Base-by-base conservation (phyloP, 2,888 invertebrate genomes). In the Argynnis bischoffii region DNA sequence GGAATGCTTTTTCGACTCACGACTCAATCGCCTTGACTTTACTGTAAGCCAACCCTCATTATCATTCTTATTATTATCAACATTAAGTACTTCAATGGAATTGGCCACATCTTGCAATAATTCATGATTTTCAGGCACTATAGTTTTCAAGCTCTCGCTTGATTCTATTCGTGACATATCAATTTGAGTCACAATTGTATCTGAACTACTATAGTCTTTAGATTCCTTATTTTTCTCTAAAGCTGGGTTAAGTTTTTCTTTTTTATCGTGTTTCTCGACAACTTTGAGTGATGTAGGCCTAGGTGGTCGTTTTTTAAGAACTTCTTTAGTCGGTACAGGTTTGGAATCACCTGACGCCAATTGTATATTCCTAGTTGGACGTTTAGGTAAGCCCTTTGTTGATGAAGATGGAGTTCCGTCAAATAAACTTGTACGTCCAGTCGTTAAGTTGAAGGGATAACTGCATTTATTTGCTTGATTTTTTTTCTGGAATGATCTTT, bases 1-100 rank as follows among this genome's bases (percentile, higher is more conserved):
- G 1, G 94, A 94, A 60, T 95, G 93, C 73, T 92, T 93, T 78
- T 92, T 87, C 15, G 94, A 93, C 77, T 93, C 92, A 15, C 92
- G 89, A 75, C 93, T 94, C 55, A 94, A 85, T 35, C 97, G 93
- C 51, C 96, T 94, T 57, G 96, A 95, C 78, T 97, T 96, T 0
- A 98, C 98, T 0, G 97, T 98, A 72, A 98, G 94, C 98, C 98
- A 98, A 0, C 98, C 98, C 75, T 97, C 97, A 53, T 94, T 87
- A 70, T 92, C 88, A 61, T 78, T 86, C 69, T 86, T 88, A 63
- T 80, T 82, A 55, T 80, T 81, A 71, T 90, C 88, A 46, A 92
- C 79, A 70, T 93, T 93, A 14, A 93, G 82, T 61, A 93, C 92
- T 80, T 94, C 94, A 53, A 92, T 81, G 1, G 93, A 90, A 75